These are phyloP conservation scores for Dryobates pubescens DNA, from an alignment of 2,797 vertebrate species.

Conservation along the genomic window DNA sequence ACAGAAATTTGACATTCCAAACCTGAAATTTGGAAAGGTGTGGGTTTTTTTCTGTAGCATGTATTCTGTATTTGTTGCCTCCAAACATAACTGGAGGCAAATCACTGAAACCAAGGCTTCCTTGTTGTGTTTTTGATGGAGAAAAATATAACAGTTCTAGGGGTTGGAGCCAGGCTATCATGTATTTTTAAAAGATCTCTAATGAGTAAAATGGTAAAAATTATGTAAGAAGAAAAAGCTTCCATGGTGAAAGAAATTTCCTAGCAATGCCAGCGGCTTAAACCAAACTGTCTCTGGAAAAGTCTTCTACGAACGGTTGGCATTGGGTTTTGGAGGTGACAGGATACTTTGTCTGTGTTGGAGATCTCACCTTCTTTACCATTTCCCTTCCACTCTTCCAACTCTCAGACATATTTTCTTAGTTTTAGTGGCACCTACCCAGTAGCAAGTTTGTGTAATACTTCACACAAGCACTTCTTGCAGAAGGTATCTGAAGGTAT, in stretches of 20 bases:
- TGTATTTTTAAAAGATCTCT: neutral
- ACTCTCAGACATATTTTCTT: neutral
- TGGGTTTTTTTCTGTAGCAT: neutral
- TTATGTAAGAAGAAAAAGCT: neutral
- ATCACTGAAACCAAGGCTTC: neutral
- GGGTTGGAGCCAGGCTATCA: neutral
- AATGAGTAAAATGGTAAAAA: neutral
- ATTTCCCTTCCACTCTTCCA: neutral
- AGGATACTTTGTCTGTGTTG: neutral
- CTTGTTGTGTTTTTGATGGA: constrained; percentile 6
- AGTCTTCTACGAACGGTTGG: neutral
- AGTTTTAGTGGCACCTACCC: constrained; percentile 13
- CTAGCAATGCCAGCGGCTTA: neutral
- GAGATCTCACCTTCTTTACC: constrained; percentile 21
- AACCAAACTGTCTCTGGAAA: neutral
- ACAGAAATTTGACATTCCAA: constrained; percentile 23
- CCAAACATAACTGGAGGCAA: neutral
- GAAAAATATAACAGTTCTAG: neutral
- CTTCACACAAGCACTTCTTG: neutral
- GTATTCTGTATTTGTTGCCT: constrained; percentile 31
- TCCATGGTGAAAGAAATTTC: neutral
- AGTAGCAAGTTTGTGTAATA: neutral
- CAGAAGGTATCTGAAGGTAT: neutral
- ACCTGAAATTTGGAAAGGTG: constrained; percentile 2
- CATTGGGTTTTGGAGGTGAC: neutral